Percentiles rank a stretch among this genome's conserved stretches.
These are phyloP conservation scores for Paramormyrops hopkinsi DNA, from an alignment of 2,797 vertebrate genomes.

Conservation along the genomic window DNA sequence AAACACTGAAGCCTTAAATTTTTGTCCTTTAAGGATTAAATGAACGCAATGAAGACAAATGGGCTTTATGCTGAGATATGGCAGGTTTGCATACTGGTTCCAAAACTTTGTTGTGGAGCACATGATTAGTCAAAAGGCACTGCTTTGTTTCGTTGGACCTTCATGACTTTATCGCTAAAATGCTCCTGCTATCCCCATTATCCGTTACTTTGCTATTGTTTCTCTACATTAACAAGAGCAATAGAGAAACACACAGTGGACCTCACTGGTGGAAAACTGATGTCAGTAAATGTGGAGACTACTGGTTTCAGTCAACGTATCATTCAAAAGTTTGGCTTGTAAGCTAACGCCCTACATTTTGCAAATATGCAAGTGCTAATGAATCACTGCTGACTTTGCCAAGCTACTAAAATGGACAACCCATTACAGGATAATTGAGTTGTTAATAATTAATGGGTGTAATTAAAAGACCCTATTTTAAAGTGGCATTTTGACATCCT, in stretches of 20 bases:
- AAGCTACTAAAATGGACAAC: slow-evolving; percentile 4
- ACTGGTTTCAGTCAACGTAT: background rate
- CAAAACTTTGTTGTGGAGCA: background rate
- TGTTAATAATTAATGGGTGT: slow-evolving; percentile 17
- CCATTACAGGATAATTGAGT: slow-evolving; percentile 17
- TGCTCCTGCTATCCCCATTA: background rate
- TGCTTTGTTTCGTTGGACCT: background rate
- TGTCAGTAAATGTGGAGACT: background rate
- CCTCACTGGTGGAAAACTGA: background rate
- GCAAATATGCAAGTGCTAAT: background rate
- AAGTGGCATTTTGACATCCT: slow-evolving; percentile 12
- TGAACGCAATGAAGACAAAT: slow-evolving; percentile 36
- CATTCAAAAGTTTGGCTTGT: slow-evolving; percentile 6
- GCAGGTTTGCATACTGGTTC: slow-evolving; percentile 3
- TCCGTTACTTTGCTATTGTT: background rate
- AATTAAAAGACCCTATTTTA: slow-evolving; percentile 18
- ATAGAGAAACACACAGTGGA: background rate
- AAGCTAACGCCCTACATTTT: background rate
- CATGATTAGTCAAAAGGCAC: background rate
- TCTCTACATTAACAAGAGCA: background rate
- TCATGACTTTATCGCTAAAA: background rate
- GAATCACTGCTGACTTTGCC: slow-evolving; percentile 9
- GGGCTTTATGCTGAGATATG: slow-evolving; percentile 8
- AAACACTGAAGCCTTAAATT: slow-evolving; percentile 40
- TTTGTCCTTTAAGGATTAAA: slow-evolving; percentile 29